Evolutionary conservation across 2,797 vertebrate genomes (phyloP).

Genomic region (Nothura maculosa): DNA sequence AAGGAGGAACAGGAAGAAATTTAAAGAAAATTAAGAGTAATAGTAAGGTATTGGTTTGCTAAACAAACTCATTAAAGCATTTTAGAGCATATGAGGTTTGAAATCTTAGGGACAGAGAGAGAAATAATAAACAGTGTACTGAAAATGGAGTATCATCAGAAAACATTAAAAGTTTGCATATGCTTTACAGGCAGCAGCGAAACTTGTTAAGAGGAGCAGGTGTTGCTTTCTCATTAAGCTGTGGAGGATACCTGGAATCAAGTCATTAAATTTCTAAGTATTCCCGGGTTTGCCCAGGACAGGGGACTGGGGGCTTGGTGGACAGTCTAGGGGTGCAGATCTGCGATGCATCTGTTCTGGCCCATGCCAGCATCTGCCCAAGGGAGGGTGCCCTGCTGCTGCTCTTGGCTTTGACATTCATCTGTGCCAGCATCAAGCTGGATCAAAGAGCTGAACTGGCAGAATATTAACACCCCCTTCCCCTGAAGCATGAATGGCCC

Average conservation of each 20-base stretch:
- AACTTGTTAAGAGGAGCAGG: constrained; percentile 7
- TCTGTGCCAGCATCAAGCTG: background rate
- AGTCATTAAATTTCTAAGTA: background rate
- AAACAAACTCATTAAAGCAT: background rate
- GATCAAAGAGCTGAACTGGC: background rate
- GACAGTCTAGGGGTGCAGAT: background rate
- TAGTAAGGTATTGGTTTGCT: constrained; percentile 10
- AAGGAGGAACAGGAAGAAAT: constrained; percentile 51
- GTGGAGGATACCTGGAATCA: background rate
- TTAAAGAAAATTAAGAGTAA: constrained; percentile 43
- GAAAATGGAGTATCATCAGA: background rate
- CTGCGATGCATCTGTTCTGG: background rate
- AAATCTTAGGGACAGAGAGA: background rate
- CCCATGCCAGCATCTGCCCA: background rate
- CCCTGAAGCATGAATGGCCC: background rate
- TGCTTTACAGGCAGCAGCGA: constrained; percentile 2
- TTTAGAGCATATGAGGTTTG: background rate
- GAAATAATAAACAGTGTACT: background rate
- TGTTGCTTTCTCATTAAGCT: background rate
- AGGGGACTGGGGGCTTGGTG: background rate
- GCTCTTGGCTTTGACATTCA: background rate
- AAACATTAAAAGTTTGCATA: background rate
- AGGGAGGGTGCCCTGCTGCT: background rate
- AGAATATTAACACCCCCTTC: background rate
- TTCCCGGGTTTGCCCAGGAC: background rate